Evolutionary conservation across 2,113 vertebrate species (phyloP).

Genomic region (Mustelus asterias): DNA sequence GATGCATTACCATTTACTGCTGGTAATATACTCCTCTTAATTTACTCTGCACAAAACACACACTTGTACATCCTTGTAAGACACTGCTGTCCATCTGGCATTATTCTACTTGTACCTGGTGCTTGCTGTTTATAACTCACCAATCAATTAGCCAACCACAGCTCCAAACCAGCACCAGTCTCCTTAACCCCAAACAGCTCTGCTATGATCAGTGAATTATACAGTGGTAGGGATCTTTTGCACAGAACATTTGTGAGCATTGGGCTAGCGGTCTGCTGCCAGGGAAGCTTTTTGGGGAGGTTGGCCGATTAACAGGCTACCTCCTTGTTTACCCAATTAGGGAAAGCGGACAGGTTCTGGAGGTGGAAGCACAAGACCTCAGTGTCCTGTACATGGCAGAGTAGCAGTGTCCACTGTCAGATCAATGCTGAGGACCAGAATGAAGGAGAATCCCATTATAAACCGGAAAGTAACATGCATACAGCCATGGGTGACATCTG

Average conservation of each 20-base stretch:
- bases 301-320: background rate
- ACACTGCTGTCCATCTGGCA: background rate
- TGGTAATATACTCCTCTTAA: background rate
- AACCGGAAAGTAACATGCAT: too few relatives aligned
- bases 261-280: background rate
- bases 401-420: too few relatives aligned
- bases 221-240: background rate
- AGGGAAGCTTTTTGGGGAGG: background rate
- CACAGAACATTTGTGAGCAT: background rate
- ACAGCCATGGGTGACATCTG: too few relatives aligned
- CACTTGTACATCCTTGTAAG: background rate
- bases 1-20: constrained; percentile 32
- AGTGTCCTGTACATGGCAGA: too few relatives aligned
- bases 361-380: too few relatives aligned
- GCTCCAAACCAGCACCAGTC: background rate
- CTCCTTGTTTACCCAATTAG: background rate
- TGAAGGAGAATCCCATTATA: too few relatives aligned
- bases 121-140: background rate
- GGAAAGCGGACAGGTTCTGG: background rate
- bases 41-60: constrained; percentile 33
- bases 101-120: background rate
- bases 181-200: constrained; percentile 40
- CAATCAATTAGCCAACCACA: too few relatives aligned
- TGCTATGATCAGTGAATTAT: constrained; percentile 39
- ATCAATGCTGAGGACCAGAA: too few relatives aligned